Evolutionary conservation across 2,797 vertebrate species (phyloP), one percentile per base, ranked within the genome.

Genomic region (Galagoides demidoff): DNA sequence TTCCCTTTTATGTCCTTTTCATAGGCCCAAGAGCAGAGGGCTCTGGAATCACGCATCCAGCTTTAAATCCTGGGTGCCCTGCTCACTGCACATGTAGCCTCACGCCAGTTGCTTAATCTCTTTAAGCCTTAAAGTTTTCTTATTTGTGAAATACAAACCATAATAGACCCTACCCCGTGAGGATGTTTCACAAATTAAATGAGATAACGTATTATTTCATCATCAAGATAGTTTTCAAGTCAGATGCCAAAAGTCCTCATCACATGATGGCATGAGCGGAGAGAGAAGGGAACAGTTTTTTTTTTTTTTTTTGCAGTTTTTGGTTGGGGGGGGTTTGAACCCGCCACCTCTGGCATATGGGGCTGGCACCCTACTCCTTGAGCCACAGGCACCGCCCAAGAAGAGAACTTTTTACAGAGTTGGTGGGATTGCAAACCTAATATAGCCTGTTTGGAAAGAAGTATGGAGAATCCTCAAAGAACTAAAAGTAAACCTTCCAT

Each of bases 131-230:
- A 27, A 52, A 14, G 0, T 78, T 77, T 95, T 23, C 63, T 95
- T n/a, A 59, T 14, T 22, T 83, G 7, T 76, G 73, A 90, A 92
- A 93, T 83, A 37, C 59, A 68, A 85, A 88, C 39, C 89, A 70
- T 85, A 81, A 90, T 43, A 85, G 39, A 49, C 31, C 23, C 83
- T 84, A 39, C 19, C n/a, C 83, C 20, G 3, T 16, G 61, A 20
- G 43, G 12, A 43, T 94, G 17, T 77, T 90, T 76, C 63, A 8
- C 79, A 49, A 64, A 49, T 74, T 91, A 73, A 57, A 45, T 37
- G n/a, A 92, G 77, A 59, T 61, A 55, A 66, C 27, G 7, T 88
- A 52, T 70, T 73, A 39, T 82, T 86, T 57, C 25, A 93, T 73
- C 57, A 22, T 82, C 20, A 45, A 34, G 37, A 85, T 14, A 55